Evolutionary conservation across 2,888 invertebrate genomes (phyloP), one percentile per base, ranked within the genome.

Genomic region (Eucera pruinosa): DNA sequence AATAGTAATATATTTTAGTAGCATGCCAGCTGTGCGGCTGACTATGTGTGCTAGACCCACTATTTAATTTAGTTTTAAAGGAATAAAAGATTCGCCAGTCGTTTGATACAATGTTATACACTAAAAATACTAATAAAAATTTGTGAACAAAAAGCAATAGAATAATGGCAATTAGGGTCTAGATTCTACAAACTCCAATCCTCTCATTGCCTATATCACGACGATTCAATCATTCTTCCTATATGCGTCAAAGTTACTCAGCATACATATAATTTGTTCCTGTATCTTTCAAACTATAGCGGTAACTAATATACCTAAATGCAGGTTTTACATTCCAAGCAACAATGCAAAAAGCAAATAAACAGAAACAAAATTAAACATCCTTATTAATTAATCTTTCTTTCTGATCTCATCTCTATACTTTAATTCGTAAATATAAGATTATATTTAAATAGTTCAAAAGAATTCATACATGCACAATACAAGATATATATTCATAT

Each of bases 1-100:
- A 76, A 70, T 68, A 65, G 83, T 87, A 82, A 86, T 84, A 48
- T 81, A 81, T 86, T 72, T 87, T 84, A 87, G 69, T 86, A 86
- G 76, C 82, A 82, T 85, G 84, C 87, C 89, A 90, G 88, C 86
- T 91, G 91, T 91, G 90, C 91, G 91, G 90, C 91, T 91, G 91
- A 91, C 88, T 88, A 83, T 82, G 79, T 86, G 73, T 86, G 78
- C 87, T 87, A 89, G 88, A 88, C 87, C 88, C 88, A 82, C 84
- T 80, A 78, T 82, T 79, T 78, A 71, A 68, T 61, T 52, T 18
- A 48, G 57, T 58, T 45, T 64, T 45, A 61, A 60, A 36, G n/a
- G 18, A 25, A 39, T 65, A 66, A 48, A 66, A 33, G 65, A 47
- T 71, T 43, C 43, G n/a, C 60, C 9, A 61, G 20, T 47, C 41